phyloP scores from a whole-genome alignment of 2,888 invertebrate species.

The Trisateles emortualis region DNA sequence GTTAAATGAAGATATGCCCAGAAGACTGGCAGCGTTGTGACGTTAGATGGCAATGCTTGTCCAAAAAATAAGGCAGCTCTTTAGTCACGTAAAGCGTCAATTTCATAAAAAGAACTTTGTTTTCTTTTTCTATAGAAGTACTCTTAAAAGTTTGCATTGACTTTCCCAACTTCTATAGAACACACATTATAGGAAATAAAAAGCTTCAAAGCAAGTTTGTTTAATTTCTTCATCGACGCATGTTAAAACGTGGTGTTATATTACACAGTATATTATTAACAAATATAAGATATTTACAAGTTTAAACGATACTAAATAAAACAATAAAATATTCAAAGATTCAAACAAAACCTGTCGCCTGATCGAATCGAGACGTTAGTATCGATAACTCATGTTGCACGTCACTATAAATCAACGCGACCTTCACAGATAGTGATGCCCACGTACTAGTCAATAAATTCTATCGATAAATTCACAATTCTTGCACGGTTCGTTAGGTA shows the following conservation, averaged over 20 bases:
- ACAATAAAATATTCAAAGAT: conserved; percentile 50
- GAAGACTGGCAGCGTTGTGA: no score
- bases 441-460: conserved; percentile 82
- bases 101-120: no score
- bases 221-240: not conserved
- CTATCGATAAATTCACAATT: conserved; percentile 60
- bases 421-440: conserved; percentile 82
- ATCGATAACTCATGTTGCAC: conserved; percentile 81
- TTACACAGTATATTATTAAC: not conserved
- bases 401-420: conserved; percentile 82
- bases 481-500: conserved; percentile 60
- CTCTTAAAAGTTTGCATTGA: no score
- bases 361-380: conserved; percentile 61
- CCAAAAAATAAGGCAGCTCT: no score
- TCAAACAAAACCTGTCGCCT: conserved; percentile 49
- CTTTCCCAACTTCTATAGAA: no score
- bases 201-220: no score
- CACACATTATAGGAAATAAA: no score
- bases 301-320: conserved; percentile 43
- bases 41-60: no score
- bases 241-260: not conserved
- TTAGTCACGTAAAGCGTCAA: no score
- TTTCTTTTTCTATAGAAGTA: no score
- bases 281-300: conserved; percentile 42
- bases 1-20: no score